These are phyloP conservation scores for Sepioteuthis lessoniana DNA, from an alignment of 2,888 invertebrate genomes.

Conservation along the genomic window DNA sequence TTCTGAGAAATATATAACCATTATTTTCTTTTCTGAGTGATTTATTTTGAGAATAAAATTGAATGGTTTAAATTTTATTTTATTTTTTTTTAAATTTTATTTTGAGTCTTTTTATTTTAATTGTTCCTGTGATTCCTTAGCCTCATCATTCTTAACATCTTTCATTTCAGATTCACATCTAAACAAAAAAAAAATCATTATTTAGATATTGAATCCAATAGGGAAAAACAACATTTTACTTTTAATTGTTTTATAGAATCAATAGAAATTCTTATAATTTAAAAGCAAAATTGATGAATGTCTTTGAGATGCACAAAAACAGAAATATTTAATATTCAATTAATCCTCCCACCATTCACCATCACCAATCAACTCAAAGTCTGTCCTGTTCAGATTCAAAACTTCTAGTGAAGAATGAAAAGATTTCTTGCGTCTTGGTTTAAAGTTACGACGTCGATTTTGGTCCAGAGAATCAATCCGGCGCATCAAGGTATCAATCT, in stretches of 20 bases:
- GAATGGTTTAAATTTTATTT: neutral
- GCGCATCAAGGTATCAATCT: constrained; percentile 59
- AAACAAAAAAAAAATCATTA: neutral
- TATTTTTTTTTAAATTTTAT: neutral
- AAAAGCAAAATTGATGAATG: neutral
- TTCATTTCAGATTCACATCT: neutral
- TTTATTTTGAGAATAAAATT: neutral
- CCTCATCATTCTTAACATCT: neutral
- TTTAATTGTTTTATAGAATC: neutral
- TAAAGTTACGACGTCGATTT: constrained; percentile 54
- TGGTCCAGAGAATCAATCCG: constrained; percentile 58
- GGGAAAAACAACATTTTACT: neutral
- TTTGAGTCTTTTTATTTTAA: neutral
- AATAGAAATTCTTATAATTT: neutral
- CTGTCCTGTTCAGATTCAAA: constrained; percentile 38
- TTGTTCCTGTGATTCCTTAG: constrained; percentile 33
- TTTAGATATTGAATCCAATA: neutral
- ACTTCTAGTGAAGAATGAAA: constrained; percentile 42
- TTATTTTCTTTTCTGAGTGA: neutral
- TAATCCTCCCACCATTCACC: constrained; percentile 44
- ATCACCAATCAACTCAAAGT: constrained; percentile 45
- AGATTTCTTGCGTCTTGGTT: constrained; percentile 36
- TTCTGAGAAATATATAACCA: neutral
- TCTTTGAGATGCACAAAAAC: neutral
- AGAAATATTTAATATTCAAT: neutral